Base-by-base conservation (phyloP, 2,113 vertebrate species). In the Strix aluco region DNA sequence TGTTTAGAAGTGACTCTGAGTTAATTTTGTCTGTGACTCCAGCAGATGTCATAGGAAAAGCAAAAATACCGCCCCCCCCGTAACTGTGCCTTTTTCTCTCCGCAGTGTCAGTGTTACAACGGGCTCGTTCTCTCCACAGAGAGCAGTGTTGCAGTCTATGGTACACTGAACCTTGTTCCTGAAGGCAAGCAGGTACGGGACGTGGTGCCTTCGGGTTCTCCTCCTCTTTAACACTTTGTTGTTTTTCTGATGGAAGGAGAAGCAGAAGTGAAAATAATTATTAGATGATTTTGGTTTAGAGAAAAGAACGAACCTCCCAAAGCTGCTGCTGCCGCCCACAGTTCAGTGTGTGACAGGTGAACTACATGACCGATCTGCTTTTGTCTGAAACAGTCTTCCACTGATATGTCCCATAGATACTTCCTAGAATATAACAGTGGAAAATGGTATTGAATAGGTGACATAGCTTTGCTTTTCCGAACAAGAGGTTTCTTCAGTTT, bases 31-130 rank as follows among this genome's bases (percentile, higher is more conserved):
- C 23, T 75, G 51, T 54, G 74, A 44, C 46, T 61, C 23, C 26
- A 23, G 0, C 4, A 21, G 23, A 21, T 15, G 21, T 19, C 3
- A 1, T 5, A 49, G 30, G 26, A 32, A 42, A 40, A n/a, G 8
- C 8, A 12, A 57, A 67, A 27, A 13, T 52, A 29, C 36, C 17
- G 9, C 15, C 11, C 21, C 7, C 3, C 12, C 40, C 13, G 13
- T 27, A 40, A 9, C 78, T 71, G 12, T 72, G 27, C 42, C 73
- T 61, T 42, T 69, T 5, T 44, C 8, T 83, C n/a, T 20, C n/a
- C 44, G 12, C 62, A 99, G 99, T 99, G 99, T 73, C 99, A 99
- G 96, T 99, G 99, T 95, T 99, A 99, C 98, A 99, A 99, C 2
- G 99, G 99, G 52, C 57, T 99, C 29, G 27, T 99, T 75, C 92